Evolutionary conservation across 2,888 invertebrate species (phyloP).

Genomic region (Eristalis arbustorum): DNA sequence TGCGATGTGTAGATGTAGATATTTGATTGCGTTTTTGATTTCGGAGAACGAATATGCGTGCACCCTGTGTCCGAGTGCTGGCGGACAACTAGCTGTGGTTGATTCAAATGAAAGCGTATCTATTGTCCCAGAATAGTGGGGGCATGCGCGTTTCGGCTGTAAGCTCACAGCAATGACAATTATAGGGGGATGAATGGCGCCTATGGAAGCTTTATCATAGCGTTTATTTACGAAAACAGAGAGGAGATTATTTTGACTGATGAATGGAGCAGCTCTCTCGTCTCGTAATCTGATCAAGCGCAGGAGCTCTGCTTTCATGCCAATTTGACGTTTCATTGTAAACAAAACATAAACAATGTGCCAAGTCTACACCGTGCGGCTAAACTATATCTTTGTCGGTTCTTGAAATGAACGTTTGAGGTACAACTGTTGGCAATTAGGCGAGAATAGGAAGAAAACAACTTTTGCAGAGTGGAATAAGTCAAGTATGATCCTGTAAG

Average conservation of each 20-base stretch:
- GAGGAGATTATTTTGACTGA: conserved; percentile 18
- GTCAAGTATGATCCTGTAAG: no score
- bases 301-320: conserved; percentile 10
- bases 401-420: no score
- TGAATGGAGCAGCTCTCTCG: conserved; percentile 11
- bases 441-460: no score
- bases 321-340: conserved; percentile 38
- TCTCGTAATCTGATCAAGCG: conserved; percentile 56
- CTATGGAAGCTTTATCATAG: conserved; percentile 37
- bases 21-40: conserved; percentile 34
- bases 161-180: conserved; percentile 49
- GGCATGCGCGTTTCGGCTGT: conserved; percentile 34
- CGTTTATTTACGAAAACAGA: conserved; percentile 44
- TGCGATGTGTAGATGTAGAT: conserved; percentile 43
- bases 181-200: not conserved
- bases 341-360: conserved; percentile 25
- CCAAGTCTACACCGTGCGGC: not conserved
- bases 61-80: conserved; percentile 42
- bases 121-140: not conserved
- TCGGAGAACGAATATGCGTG: not conserved
- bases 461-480: no score
- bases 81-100: conserved; percentile 44
- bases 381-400: no score
- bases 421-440: no score
- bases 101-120: conserved; percentile 1